A percentile compares a stretch with the other conserved stretches of the same genome.
These are phyloP conservation scores for Xiphydria camelus DNA, from an alignment of 2,888 invertebrate genomes.

Conservation along the genomic window DNA sequence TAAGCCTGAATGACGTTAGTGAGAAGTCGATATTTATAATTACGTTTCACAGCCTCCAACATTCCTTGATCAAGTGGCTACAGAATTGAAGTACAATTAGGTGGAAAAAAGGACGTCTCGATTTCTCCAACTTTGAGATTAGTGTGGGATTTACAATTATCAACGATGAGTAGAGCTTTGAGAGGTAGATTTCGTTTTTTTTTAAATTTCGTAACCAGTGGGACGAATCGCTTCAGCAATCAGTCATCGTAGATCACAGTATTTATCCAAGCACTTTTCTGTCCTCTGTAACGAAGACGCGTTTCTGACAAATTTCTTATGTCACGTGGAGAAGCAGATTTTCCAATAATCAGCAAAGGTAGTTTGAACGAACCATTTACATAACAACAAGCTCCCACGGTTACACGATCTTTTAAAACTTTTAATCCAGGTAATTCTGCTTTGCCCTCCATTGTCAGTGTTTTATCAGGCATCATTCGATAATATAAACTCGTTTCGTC, in stretches of 20 bases:
- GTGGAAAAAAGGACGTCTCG: slow-evolving; percentile 34
- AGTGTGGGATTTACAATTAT: slow-evolving; percentile 32
- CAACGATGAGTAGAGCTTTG: slow-evolving; percentile 31
- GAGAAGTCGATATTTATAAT: slow-evolving; percentile 15
- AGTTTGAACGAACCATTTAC: slow-evolving; percentile 22
- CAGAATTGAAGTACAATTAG: slow-evolving; percentile 28
- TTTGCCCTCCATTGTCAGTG: slow-evolving; percentile 22
- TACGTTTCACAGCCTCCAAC: slow-evolving; percentile 13
- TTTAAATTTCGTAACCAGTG: slow-evolving; percentile 16
- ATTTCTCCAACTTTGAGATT: slow-evolving; percentile 21
- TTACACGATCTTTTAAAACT: slow-evolving; percentile 24
- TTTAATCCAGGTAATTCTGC: slow-evolving; percentile 23
- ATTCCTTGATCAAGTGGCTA: slow-evolving; percentile 21
- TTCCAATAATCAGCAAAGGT: slow-evolving; percentile 27
- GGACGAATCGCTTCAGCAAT: slow-evolving; percentile 8
- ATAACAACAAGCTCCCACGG: slow-evolving; percentile 25
- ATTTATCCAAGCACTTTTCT: slow-evolving; percentile 28
- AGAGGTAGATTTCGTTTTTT: slow-evolving; percentile 19
- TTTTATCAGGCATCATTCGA: slow-evolving; percentile 24
- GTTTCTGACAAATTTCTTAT: slow-evolving; percentile 23
- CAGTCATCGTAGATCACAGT: slow-evolving; percentile 21
- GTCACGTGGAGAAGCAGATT: slow-evolving; percentile 24
- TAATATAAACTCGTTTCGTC: slow-evolving; percentile 30
- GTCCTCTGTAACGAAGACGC: slow-evolving; percentile 24
- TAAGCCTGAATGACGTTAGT: slow-evolving; percentile 15